These are phyloP conservation scores for Chlorodrepanis virens DNA, from an alignment of 2,113 vertebrate species.

Conservation along the genomic window DNA sequence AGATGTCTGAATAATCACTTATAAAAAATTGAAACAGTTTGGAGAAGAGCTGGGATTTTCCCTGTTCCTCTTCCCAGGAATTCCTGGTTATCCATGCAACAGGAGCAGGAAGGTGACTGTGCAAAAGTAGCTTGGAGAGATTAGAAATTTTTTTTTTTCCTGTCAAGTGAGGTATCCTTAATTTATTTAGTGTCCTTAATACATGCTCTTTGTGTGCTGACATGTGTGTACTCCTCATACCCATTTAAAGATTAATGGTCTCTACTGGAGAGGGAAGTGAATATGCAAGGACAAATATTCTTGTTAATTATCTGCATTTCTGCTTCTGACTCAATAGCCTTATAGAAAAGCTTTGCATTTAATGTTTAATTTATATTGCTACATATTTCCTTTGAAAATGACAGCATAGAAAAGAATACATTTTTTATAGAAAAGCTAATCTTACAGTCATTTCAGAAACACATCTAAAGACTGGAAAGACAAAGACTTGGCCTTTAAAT, in stretches of 20 bases:
- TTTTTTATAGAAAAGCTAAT: neutral
- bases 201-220: neutral
- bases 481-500: neutral
- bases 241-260: neutral
- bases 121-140: neutral
- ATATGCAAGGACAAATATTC: neutral
- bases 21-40: neutral
- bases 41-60: neutral
- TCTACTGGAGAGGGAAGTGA: neutral
- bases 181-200: conserved; percentile 2
- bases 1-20: neutral
- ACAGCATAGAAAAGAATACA: neutral
- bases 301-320: conserved; percentile 5
- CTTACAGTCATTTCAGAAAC: neutral
- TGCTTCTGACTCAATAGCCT: neutral
- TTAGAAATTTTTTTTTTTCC: neutral
- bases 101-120: neutral
- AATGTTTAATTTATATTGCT: neutral
- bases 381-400: neutral
- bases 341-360: neutral
- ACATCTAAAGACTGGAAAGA: neutral
- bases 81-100: neutral
- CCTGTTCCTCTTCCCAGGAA: neutral
- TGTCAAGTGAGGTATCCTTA: neutral
- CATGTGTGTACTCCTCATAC: neutral